A percentile compares a stretch with the other conserved stretches of the same genome.
phyloP scores from a whole-genome alignment of 2,113 vertebrate species.

The Thymallus thymallus region DNA sequence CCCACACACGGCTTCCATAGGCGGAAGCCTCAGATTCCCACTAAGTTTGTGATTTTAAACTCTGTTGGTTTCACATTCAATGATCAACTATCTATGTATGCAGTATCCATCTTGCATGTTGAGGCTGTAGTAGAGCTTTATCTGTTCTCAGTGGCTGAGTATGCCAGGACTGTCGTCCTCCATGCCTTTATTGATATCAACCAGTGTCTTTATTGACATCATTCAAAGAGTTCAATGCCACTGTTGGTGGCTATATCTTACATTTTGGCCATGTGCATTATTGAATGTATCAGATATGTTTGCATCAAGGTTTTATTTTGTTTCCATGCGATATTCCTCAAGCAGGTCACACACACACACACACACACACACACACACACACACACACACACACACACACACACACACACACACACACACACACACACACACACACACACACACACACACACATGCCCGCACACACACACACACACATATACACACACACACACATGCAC shows the following conservation, averaged over 20 bases:
- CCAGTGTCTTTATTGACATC: not conserved
- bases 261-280: not conserved
- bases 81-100: too few species aligned
- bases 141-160: too few species aligned
- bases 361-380: constrained; percentile 1
- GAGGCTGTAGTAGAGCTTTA: too few species aligned
- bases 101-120: too few species aligned
- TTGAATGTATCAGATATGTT: not conserved
- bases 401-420: not conserved
- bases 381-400: not conserved
- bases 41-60: not conserved
- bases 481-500: not conserved
- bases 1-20: not conserved
- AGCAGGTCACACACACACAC: constrained; percentile 5
- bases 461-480: not conserved
- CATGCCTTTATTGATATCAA: not conserved
- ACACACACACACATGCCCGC: not conserved
- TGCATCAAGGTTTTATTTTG: not conserved
- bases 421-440: constrained; percentile 5
- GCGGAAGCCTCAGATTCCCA: not conserved
- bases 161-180: not conserved
- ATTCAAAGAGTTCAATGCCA: not conserved
- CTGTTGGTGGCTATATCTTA: not conserved
- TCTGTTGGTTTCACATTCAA: too few species aligned
- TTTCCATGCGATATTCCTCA: not conserved